phyloP scores from a whole-genome alignment of 2,888 invertebrate genomes.

The Leucophenga montana region DNA sequence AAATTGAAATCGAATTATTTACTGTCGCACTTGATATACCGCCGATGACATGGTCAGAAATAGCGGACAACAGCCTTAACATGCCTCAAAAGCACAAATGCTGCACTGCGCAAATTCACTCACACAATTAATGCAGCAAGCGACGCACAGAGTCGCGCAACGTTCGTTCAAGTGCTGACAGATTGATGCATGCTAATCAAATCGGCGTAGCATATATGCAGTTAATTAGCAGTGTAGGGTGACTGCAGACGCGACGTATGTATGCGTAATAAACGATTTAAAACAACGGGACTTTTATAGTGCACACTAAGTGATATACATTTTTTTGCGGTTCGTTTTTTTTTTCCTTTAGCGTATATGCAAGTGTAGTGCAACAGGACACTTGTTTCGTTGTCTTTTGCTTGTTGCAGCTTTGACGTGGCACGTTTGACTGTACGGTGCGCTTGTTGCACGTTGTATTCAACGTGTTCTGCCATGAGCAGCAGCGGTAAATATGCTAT shows the following conservation, averaged over 20 bases:
- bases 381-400: slow-evolving; percentile 9
- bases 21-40: slow-evolving; percentile 69
- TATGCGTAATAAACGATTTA: slow-evolving; percentile 62
- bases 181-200: slow-evolving; percentile 12
- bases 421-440: slow-evolving; percentile 36
- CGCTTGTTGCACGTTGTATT: slow-evolving; percentile 22
- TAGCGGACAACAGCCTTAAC: slow-evolving; percentile 1
- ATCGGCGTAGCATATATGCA: neutral
- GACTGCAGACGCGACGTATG: slow-evolving; percentile 51
- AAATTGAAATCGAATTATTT: slow-evolving; percentile 72
- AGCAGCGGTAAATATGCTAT: neutral
- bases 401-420: slow-evolving; percentile 41
- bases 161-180: neutral
- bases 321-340: too few species aligned
- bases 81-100: too few species aligned
- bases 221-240: neutral
- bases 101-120: neutral
- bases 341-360: too few species aligned
- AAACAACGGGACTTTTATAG: too few species aligned
- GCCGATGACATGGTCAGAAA: too few species aligned
- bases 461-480: neutral
- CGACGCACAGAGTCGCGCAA: neutral
- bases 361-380: neutral
- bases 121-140: neutral
- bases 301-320: too few species aligned